Base-by-base conservation (phyloP, 2,113 vertebrate species). In the Glaucidium brasilianum region DNA sequence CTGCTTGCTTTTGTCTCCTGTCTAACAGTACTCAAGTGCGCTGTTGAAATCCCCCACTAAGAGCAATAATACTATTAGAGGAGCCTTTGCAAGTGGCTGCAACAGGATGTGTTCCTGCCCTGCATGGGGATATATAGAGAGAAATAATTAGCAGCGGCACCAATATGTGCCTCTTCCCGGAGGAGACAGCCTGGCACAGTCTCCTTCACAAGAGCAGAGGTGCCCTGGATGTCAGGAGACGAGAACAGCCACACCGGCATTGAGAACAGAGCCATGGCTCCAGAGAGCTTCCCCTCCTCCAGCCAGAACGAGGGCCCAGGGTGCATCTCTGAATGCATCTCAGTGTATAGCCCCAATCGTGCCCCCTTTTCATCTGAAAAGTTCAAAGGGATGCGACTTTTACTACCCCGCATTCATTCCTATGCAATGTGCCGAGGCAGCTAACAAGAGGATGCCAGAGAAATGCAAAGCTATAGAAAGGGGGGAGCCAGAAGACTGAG, bases 181-280 rank as follows among this genome's bases (percentile, higher is more conserved):
- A 71, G 83, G 84, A 89, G 52, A 30, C 60, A 59, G 47, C 52
- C 84, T 71, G 34, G 84, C 89, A 77, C 55, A 19, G 32, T 35
- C 63, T 94, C 82, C 69, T 94, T 77, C 89, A 59, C 50, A 59
- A 37, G 71, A 81, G 71, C 64, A 88, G 91, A 83, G 91, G 80
- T 93, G 76, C 62, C 91, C 80, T 96, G 88, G 75, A 53, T 95
- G 84, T 63, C 85, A 67, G 72, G 62, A 83, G 62, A 43, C 0
- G 1, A 63, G 62, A 71, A 30, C 35, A 87, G 49, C 59, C 59
- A 25, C 1, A 1, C 49, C 74, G 49, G 47, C 53, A 14, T 7
- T 2, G 2, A 67, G 64, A 59, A 41, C 64, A 62, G 85, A 35
- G 39, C 55, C 4, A 3, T 0, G 0, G 26, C 71, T 62, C 2